Evolutionary conservation across 1,140 invertebrate genomes (phyloP).

Genomic region (Halictus rubicundus): DNA sequence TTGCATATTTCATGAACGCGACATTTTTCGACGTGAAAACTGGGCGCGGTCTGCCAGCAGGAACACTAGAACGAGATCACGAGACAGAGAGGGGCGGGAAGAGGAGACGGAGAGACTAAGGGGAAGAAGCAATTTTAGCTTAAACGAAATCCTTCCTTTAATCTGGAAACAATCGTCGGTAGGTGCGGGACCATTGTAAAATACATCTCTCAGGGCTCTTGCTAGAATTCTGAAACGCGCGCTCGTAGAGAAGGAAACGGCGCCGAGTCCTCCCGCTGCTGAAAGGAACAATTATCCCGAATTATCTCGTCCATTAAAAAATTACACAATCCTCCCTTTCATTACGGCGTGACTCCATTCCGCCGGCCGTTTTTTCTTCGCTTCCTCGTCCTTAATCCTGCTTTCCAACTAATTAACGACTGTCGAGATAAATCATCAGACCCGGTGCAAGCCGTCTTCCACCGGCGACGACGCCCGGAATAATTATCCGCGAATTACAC

Average conservation of each 20-base stretch:
- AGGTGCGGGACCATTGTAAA: constrained; percentile 2
- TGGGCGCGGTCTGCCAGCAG: not conserved
- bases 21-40: constrained; percentile 1
- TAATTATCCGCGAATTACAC: not conserved
- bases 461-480: not conserved
- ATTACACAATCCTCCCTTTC: constrained; percentile 28
- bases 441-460: not conserved
- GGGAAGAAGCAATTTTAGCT: not conserved
- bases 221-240: not conserved
- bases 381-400: not conserved
- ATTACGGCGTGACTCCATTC: not conserved
- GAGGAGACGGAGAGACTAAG: not conserved
- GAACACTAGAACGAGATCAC: not conserved
- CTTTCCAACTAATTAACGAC: constrained; percentile 26
- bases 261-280: not conserved
- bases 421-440: constrained; percentile 1
- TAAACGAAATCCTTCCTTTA: constrained; percentile 15
- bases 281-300: constrained; percentile 28
- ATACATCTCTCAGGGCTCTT: not conserved
- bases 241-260: too few species aligned
- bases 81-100: too few species aligned
- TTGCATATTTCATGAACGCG: constrained; percentile 27
- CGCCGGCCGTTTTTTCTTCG: not conserved
- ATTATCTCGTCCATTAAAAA: constrained; percentile 35
- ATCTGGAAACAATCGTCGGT: constrained; percentile 4